Evolutionary conservation across 2,797 vertebrate species (phyloP).

Genomic region (Chiroxiphia lanceolata): DNA sequence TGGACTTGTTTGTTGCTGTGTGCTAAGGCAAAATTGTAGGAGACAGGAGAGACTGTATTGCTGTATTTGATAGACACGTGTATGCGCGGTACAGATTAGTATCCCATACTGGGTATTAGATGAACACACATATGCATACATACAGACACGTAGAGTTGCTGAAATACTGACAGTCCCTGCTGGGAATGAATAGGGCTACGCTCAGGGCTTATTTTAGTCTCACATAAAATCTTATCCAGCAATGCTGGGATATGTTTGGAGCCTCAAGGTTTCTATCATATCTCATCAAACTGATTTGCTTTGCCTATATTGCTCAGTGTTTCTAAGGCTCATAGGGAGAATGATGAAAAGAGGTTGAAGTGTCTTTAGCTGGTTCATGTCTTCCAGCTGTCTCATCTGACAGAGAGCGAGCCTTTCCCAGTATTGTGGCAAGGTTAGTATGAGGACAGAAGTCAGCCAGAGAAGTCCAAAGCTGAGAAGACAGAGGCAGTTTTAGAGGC

Average conservation of each 20-base stretch:
- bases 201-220: not conserved
- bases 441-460: not conserved
- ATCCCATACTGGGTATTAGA: not conserved
- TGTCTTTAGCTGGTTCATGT: not conserved
- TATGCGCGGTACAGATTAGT: not conserved
- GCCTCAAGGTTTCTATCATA: not conserved
- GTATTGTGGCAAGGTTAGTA: not conserved
- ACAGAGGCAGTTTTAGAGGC: not conserved
- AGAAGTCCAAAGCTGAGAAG: slow-evolving; percentile 3
- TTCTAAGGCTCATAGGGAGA: not conserved
- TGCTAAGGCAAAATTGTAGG: not conserved
- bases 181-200: not conserved
- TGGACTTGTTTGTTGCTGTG: not conserved
- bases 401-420: not conserved
- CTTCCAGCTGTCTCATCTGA: not conserved
- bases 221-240: not conserved
- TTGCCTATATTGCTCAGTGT: not conserved
- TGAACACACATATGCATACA: not conserved
- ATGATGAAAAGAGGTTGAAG: not conserved
- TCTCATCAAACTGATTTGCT: not conserved
- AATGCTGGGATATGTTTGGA: not conserved
- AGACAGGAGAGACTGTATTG: not conserved
- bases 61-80: not conserved
- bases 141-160: not conserved
- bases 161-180: not conserved